Conservation (phyloP, 2,888 invertebrate genomes). For the Acronicta psi region DNA sequence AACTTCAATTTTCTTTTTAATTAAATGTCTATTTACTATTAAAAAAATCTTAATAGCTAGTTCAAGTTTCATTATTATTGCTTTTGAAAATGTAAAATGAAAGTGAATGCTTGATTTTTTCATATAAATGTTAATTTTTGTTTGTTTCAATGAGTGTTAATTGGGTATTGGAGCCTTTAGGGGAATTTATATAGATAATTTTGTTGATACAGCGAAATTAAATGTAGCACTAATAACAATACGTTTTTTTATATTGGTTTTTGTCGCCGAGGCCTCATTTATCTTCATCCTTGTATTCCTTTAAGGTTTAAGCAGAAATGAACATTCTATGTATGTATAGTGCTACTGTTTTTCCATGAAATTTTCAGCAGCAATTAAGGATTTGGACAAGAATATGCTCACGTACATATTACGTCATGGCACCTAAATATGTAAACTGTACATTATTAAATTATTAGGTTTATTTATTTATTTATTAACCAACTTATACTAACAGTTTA, state of each 20-base stretch:
- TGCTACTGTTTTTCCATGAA: no score
- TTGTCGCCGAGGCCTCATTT: no score
- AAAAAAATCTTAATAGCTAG: neutral
- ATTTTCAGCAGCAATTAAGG: no score
- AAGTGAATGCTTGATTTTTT: constrained; percentile 10
- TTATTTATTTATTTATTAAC: no score
- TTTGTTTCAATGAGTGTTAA: constrained; percentile 20
- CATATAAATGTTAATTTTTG: constrained; percentile 8
- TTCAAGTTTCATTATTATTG: neutral
- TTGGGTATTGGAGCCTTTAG: constrained; percentile 18
- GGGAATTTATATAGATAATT: neutral
- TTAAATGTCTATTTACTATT: constrained; percentile 5
- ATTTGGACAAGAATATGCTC: no score
- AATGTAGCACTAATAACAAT: neutral
- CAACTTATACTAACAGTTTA: no score
- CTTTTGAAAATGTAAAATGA: constrained; percentile 10
- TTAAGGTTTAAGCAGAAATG: no score
- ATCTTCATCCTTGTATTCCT: no score
- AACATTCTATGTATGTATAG: no score
- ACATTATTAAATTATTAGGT: no score
- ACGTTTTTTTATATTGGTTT: neutral
- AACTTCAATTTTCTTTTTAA: constrained; percentile 9
- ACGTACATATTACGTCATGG: no score
- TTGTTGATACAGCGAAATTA: neutral
- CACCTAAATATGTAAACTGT: no score